Evolutionary conservation across 2,888 invertebrate genomes (phyloP).

Genomic region (Acanthosoma haemorrhoidale): DNA sequence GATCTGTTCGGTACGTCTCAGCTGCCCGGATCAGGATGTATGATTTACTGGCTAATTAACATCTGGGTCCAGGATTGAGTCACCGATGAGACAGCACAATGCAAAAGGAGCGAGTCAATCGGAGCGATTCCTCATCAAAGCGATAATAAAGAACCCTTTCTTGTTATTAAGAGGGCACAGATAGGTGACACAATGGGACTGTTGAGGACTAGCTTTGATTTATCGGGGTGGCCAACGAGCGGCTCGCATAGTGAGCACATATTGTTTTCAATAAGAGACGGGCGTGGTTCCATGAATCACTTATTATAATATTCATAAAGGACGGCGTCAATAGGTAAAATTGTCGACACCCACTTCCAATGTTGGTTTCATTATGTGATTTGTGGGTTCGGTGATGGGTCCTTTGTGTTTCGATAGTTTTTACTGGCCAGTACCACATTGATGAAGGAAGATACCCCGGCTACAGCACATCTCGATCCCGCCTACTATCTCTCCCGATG

Average conservation of each 20-base stretch:
- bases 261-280: conserved; percentile 38
- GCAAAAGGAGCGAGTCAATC: neutral
- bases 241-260: conserved; percentile 36
- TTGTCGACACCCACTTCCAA: conserved; percentile 37
- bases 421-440: neutral
- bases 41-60: neutral
- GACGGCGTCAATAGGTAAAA: conserved; percentile 38
- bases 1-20: no score
- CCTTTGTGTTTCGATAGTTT: neutral
- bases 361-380: conserved; percentile 24
- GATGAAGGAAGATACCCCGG: neutral
- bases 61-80: neutral
- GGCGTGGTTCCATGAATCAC: conserved; percentile 35
- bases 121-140: neutral
- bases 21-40: neutral
- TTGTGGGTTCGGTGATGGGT: conserved; percentile 11
- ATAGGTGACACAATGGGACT: conserved; percentile 18
- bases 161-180: conserved; percentile 9
- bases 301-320: conserved; percentile 39
- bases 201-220: conserved; percentile 20
- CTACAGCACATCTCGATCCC: neutral
- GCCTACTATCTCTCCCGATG: neutral
- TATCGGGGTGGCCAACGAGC: neutral
- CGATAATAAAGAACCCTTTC: neutral
- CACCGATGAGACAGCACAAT: neutral